Conservation (phyloP, 1,140 invertebrate genomes). For the Myzus persicae region DNA sequence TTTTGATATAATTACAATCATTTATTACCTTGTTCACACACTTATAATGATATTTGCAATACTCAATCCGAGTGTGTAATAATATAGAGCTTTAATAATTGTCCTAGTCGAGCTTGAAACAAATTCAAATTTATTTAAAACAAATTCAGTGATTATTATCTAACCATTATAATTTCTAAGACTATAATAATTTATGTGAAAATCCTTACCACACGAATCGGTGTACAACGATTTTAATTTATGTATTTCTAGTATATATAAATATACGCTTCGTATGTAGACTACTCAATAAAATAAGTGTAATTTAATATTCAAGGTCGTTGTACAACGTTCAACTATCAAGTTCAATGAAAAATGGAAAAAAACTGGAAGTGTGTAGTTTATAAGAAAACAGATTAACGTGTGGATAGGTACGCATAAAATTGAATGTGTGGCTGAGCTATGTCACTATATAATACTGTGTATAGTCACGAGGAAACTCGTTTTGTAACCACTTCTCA, state of each 20-base stretch:
- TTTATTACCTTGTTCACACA: neutral
- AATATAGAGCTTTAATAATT: too few species aligned
- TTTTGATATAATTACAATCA: neutral
- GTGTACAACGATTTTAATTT: neutral
- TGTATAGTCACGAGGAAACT: neutral
- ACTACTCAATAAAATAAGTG: conserved; percentile 12
- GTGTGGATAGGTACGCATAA: neutral
- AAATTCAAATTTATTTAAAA: neutral
- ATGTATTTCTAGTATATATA: neutral
- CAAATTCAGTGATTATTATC: neutral
- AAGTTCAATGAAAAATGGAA: conserved; percentile 21
- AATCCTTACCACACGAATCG: neutral
- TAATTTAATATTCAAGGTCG: conserved; percentile 17
- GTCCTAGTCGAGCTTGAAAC: neutral
- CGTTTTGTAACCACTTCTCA: neutral
- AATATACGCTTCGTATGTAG: neutral
- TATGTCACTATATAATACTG: neutral
- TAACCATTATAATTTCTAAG: neutral
- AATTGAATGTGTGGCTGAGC: neutral
- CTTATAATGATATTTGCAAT: neutral
- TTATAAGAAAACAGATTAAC: neutral
- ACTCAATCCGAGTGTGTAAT: too few species aligned
- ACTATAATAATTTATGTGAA: neutral
- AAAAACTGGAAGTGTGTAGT: neutral
- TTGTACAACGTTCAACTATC: neutral